phyloP scores from a whole-genome alignment of 2,888 invertebrate genomes.

The Pemphredon lugubris region DNA sequence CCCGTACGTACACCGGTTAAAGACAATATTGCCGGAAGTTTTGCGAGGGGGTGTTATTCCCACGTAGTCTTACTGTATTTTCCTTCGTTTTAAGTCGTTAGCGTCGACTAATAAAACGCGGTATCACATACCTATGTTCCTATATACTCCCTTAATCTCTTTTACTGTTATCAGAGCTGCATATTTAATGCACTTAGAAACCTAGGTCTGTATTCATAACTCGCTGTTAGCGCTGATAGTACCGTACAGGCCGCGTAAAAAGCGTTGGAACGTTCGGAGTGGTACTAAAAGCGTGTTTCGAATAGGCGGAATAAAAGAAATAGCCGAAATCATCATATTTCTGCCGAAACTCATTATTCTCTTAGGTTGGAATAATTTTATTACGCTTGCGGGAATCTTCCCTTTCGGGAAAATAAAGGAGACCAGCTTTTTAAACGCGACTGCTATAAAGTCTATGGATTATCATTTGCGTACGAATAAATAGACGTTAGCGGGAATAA shows the following conservation, averaged over 20 bases:
- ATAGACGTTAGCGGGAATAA: background rate
- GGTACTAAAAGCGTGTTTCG: constrained; percentile 47
- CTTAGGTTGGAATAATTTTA: constrained; percentile 18
- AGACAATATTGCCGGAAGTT: constrained; percentile 50
- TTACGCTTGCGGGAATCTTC: constrained; percentile 8
- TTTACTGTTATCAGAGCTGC: constrained; percentile 63
- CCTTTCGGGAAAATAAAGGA: background rate
- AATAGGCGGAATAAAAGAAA: constrained; percentile 14
- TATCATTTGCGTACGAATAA: constrained; percentile 4
- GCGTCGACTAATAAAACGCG: constrained; percentile 58
- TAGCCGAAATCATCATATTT: constrained; percentile 34
- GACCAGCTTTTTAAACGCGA: background rate
- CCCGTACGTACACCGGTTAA: constrained; percentile 18
- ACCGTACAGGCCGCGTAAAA: constrained; percentile 51
- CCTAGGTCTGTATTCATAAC: constrained; percentile 66
- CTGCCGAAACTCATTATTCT: constrained; percentile 18
- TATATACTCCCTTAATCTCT: constrained; percentile 59
- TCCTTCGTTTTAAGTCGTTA: constrained; percentile 63
- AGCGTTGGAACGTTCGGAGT: constrained; percentile 52
- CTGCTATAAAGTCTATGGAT: background rate
- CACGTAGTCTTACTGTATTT: constrained; percentile 42
- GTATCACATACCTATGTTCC: constrained; percentile 28
- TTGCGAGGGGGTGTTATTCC: constrained; percentile 33
- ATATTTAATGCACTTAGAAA: constrained; percentile 70
- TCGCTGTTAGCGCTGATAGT: constrained; percentile 64